A percentile compares a stretch with the other conserved stretches of the same genome.
Evolutionary conservation across 2,888 invertebrate species (phyloP).

Genomic region (Callosobruchus maculatus): DNA sequence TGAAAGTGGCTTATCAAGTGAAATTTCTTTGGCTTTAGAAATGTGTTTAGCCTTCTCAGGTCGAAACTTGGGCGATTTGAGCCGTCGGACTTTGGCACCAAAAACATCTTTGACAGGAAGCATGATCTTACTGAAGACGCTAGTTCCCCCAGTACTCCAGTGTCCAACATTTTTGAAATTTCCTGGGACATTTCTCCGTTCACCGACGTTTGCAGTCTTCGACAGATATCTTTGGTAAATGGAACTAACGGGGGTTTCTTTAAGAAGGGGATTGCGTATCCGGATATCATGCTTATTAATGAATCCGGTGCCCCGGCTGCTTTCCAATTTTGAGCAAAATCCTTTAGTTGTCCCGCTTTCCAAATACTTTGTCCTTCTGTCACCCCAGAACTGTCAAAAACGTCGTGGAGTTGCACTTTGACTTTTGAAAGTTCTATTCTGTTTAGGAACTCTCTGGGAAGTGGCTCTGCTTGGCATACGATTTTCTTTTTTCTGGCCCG

Average conservation of each 20-base stretch:
- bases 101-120: background rate
- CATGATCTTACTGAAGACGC: constrained; percentile 8
- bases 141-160: background rate
- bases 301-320: background rate
- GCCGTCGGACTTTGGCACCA: constrained; percentile 7
- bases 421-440: too few relatives aligned
- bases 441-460: too few relatives aligned
- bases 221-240: background rate
- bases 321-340: background rate
- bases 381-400: background rate
- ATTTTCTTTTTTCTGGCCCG: too few relatives aligned
- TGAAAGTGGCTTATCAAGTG: constrained; percentile 8
- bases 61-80: constrained; percentile 14
- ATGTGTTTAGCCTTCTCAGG: constrained; percentile 3
- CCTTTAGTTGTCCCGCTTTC: background rate
- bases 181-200: constrained; percentile 3
- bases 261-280: background rate
- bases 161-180: background rate
- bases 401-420: too few relatives aligned
- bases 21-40: background rate
- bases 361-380: too few relatives aligned
- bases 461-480: too few relatives aligned
- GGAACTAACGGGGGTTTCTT: background rate
- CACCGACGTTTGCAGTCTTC: background rate
- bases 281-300: background rate